Base-by-base conservation (phyloP, 2,888 invertebrate species). In the Conchocele bisecta region DNA sequence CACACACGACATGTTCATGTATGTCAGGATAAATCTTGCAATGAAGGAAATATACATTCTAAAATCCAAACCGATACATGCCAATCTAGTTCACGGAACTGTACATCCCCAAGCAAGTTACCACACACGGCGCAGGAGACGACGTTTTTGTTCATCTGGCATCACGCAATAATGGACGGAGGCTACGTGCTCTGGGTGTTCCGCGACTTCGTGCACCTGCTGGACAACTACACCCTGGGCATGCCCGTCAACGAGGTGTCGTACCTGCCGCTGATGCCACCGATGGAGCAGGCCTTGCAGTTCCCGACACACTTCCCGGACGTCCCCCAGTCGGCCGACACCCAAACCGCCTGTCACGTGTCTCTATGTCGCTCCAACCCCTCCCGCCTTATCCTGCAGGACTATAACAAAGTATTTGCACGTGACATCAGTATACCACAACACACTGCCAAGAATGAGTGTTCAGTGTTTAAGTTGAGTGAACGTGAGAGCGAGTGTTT, bases 111-210 rank as follows among this genome's bases (percentile, higher is more conserved):
- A n/a, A n/a, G n/a, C n/a, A n/a, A n/a, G n/a, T 2, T 20, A 24
- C 17, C 42, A 5, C 24, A 15, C 9, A 57, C 60, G 26, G 7
- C 11, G 3, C 58, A 65, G 44, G 39, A 71, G 26, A 35, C 67
- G 28, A 64, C 59, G 4, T 73, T 77, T 37, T 11, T 77, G 26
- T 77, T 74, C 54, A 59, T 73, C 15, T 46, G 44, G 48, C 67
- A 77, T 35, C 77, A 77, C 53, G 59, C 70, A 1, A 56, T 77
- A 13, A 64, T 74, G 56, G 77, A 77, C 31, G 77, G 77, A 11
- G 65, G 67, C 2, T 77, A 77, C 33, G 50, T 61, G 3, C 24
- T 68, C 50, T 70, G 77, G 73, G 46, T 77, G 13, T 77, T 77
- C 37, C 70, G 68, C 60, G 73, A 77, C 15, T 77, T 70, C n/a